These are phyloP conservation scores for Zaprionus nigranus DNA, from an alignment of 1,140 invertebrate species.

Conservation along the genomic window DNA sequence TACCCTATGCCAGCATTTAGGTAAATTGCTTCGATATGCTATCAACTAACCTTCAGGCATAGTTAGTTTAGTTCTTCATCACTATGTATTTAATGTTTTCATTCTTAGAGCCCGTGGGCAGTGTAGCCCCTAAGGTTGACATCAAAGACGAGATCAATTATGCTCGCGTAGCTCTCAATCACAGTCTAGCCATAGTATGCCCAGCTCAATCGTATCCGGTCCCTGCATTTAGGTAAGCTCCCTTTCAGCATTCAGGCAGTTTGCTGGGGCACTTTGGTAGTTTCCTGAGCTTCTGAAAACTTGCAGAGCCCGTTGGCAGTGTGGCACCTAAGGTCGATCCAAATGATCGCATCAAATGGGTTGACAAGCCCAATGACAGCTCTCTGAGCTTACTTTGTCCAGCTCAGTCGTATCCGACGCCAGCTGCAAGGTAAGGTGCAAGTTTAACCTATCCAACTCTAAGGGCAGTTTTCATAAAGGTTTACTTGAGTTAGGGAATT, in stretches of 20 bases:
- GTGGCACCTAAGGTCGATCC: constrained; percentile 91
- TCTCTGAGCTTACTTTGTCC: constrained; percentile 87
- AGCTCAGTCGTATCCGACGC: constrained; percentile 88
- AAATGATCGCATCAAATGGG: constrained; percentile 85
- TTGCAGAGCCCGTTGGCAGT: constrained; percentile 90
- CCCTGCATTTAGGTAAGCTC: constrained; percentile 86
- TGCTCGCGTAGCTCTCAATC: constrained; percentile 68
- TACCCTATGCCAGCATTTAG: constrained; percentile 88
- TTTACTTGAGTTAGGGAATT: no score
- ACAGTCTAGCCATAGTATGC: constrained; percentile 87
- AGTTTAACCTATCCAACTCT: constrained; percentile 40
- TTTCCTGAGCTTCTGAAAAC: neutral
- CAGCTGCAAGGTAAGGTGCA: constrained; percentile 86
- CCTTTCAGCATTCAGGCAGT: constrained; percentile 43
- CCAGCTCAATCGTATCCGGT: constrained; percentile 88
- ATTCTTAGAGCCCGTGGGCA: constrained; percentile 88
- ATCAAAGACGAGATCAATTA: constrained; percentile 79
- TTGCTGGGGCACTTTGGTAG: neutral
- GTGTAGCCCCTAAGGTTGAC: constrained; percentile 88
- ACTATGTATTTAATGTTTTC: neutral
- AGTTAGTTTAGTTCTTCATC: neutral
- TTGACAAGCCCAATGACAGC: constrained; percentile 52
- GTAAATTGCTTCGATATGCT: constrained; percentile 70
- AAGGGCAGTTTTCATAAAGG: constrained; percentile 63
- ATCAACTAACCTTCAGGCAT: constrained; percentile 57